phyloP scores from a whole-genome alignment of 2,797 vertebrate species.

The Micrastur ruficollis region DNA sequence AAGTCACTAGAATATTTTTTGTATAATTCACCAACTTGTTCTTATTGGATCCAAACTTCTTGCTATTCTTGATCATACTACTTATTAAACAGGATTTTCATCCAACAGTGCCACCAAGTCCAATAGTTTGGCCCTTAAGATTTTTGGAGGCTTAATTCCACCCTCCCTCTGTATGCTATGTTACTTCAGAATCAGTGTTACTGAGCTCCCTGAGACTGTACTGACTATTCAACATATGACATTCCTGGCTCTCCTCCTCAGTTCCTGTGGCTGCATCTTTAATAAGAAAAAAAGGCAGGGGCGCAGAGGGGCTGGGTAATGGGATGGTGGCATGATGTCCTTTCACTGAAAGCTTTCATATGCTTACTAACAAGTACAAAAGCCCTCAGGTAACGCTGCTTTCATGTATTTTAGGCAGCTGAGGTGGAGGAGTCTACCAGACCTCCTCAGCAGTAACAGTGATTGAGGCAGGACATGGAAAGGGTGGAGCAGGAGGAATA shows the following conservation, averaged over 20 bases:
- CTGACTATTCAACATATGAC: neutral
- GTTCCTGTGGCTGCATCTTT: neutral
- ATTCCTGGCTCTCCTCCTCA: neutral
- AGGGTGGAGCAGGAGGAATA: neutral
- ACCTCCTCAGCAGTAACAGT: neutral
- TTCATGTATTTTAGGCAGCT: neutral
- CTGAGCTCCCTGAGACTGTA: neutral
- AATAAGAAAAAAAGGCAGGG: neutral
- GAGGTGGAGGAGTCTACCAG: neutral
- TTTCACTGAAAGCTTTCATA: neutral
- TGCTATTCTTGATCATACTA: neutral
- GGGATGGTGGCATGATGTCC: neutral
- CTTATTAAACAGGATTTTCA: neutral
- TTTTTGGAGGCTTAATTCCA: neutral
- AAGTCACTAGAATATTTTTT: neutral
- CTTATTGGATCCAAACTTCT: neutral
- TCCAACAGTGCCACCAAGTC: neutral
- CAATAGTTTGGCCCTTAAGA: neutral
- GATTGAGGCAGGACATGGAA: neutral
- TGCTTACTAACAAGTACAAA: neutral
- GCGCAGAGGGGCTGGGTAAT: too few relatives aligned
- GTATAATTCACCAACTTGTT: neutral
- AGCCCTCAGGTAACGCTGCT: rapidly evolving
- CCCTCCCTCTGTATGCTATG: neutral
- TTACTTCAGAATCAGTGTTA: neutral